Percentiles rank a stretch among this genome's conserved stretches.
phyloP scores from a whole-genome alignment of 2,888 invertebrate species.

The Laothoe populi region DNA sequence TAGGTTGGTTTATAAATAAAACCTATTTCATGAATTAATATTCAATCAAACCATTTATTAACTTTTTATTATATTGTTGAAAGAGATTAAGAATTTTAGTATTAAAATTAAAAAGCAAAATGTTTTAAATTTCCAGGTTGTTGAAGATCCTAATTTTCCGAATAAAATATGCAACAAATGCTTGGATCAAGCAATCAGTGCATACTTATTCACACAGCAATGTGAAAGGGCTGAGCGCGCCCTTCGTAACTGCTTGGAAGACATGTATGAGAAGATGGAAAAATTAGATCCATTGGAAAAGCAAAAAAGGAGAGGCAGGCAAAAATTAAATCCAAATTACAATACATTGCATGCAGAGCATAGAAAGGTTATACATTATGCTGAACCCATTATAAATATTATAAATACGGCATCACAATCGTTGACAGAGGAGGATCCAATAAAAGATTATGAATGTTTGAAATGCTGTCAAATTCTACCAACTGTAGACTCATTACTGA shows the following conservation, averaged over 20 bases:
- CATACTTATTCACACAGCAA: constrained; percentile 73
- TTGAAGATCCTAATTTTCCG: constrained; percentile 62
- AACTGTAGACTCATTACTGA: constrained; percentile 56
- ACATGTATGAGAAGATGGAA: constrained; percentile 67
- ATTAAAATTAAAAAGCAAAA: no score
- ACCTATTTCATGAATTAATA: no score
- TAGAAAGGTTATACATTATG: constrained; percentile 67
- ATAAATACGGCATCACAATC: constrained; percentile 54
- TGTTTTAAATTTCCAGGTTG: constrained; percentile 57
- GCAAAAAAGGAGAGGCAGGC: constrained; percentile 64
- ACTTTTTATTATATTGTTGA: no score
- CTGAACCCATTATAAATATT: constrained; percentile 67
- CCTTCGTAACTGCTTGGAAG: constrained; percentile 68
- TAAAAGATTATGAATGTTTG: constrained; percentile 64
- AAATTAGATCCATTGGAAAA: constrained; percentile 68
- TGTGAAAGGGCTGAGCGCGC: constrained; percentile 71
- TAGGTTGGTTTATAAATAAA: no score
- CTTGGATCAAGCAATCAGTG: constrained; percentile 58
- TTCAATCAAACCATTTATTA: no score
- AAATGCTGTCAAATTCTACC: constrained; percentile 71
- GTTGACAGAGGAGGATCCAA: constrained; percentile 40
- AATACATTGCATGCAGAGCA: constrained; percentile 61
- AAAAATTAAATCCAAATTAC: constrained; percentile 64
- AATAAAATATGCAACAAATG: constrained; percentile 70
- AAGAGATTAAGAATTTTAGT: no score